These are phyloP conservation scores for Hippocampus abdominalis DNA, from an alignment of 2,113 vertebrate genomes.

Conservation along the genomic window DNA sequence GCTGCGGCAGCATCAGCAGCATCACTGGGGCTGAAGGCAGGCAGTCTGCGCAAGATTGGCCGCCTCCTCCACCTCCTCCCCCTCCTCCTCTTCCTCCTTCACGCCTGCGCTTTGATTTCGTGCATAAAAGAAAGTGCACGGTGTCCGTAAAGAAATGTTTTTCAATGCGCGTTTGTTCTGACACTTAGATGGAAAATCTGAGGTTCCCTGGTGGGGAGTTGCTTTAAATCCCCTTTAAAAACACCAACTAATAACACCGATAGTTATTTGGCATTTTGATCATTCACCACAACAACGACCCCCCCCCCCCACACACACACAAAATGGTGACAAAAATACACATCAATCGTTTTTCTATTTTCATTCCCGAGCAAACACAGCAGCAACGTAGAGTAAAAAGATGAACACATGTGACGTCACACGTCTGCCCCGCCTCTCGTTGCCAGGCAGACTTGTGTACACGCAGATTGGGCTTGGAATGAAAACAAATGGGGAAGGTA, in stretches of 20 bases:
- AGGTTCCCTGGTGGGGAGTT: too few species aligned
- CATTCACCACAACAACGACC: too few species aligned
- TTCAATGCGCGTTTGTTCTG: background rate
- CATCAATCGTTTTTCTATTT: background rate
- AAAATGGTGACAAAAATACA: background rate
- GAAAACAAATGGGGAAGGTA: background rate
- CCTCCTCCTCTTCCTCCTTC: constrained; percentile 16
- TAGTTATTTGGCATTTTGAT: background rate
- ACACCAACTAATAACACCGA: background rate
- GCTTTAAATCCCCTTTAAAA: background rate
- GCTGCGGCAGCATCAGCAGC: background rate
- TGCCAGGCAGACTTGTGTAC: constrained; percentile 5
- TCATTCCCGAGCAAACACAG: background rate
- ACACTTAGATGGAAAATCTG: background rate
- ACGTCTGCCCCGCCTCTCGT: background rate
- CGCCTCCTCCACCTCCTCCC: background rate
- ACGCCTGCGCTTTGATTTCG: constrained; percentile 75
- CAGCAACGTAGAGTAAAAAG: background rate
- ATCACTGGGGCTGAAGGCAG: constrained; percentile 4
- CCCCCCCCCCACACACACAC: too few species aligned
- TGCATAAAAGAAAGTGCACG: constrained; percentile 38
- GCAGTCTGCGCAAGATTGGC: constrained; percentile 14
- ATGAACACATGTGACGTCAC: background rate
- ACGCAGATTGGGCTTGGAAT: background rate
- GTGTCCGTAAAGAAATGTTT: background rate